Base-by-base conservation (phyloP, 2,888 invertebrate genomes). In the Orthosia gothica region DNA sequence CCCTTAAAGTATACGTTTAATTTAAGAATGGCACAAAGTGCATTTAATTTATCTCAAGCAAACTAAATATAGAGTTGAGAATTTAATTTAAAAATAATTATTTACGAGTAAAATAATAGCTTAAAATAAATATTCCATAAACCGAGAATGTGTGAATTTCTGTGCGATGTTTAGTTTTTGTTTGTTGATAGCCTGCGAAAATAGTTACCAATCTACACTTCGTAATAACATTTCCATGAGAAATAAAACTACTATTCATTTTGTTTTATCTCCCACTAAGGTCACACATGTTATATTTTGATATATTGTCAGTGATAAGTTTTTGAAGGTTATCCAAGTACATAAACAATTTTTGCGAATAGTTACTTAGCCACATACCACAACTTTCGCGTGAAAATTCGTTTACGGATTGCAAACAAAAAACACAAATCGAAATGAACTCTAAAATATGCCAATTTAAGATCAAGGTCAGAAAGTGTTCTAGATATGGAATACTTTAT, bases 401-500 rank as follows among this genome's bases (percentile, higher is more conserved):
- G 16, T 52, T 50, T 61, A 32, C 13, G 54, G 58, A 74, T 69
- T 76, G 23, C 52, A 40, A 67, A 73, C 52, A 63, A 58, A 71
- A 76, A 68, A 54, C 49, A 12, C 2, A 15, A 52, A 66, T 68
- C n/a, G 32, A 26, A 3, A 55, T 78, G 62, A 78, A 83, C 70
- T 84, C 45, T 57, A 64, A 81, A 72, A 72, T 54, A 82, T 76
- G 32, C 26, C 55, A 70, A 62, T 73, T 49, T 47, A 45, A 74
- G 81, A 85, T 81, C 81, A 85, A 83, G 79, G 82, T 70, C 73
- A 52, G 66, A 76, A 54, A 63, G 65, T 79, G 72, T 84, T 79
- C 74, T 71, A 68, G 70, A 85, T 88, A 86, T 85, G 81, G 77
- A 82, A 77, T 85, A 83, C 70, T 84, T 85, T 82, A 83, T 84